Conservation (phyloP, 2,113 vertebrate genomes). For the Entomyzon cyanotis region DNA sequence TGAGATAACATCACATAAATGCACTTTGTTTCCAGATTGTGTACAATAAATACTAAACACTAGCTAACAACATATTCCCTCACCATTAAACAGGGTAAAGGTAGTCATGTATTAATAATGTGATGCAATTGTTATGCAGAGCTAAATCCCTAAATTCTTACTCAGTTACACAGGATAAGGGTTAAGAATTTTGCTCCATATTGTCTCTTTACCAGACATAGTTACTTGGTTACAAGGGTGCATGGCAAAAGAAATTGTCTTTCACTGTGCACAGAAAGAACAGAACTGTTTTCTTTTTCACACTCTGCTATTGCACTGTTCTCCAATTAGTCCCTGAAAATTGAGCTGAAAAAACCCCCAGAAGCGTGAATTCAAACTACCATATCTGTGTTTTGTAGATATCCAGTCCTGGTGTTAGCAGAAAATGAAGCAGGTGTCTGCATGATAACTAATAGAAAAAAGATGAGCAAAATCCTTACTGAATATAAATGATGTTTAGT, state of each 20-base stretch:
- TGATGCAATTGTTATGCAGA: background rate
- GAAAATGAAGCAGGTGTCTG: background rate
- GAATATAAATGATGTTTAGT: background rate
- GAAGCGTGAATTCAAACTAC: background rate
- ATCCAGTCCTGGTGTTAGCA: background rate
- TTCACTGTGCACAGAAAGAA: background rate
- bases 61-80: background rate
- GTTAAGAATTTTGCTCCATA: background rate
- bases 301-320: background rate
- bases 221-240: background rate
- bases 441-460: background rate
- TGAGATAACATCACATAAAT: background rate
- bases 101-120: background rate
- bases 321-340: background rate
- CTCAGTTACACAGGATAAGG: background rate
- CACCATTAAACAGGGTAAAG: background rate
- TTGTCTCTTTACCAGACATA: background rate
- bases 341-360: background rate
- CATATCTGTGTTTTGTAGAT: background rate
- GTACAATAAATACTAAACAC: background rate
- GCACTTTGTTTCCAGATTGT: background rate
- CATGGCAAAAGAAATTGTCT: background rate
- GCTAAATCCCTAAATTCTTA: background rate
- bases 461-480: background rate
- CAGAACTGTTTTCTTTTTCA: background rate